A percentile compares a stretch with the other conserved stretches of the same genome.
These are phyloP conservation scores for Malurus elegans DNA, from an alignment of 2,113 vertebrate species.

Conservation along the genomic window DNA sequence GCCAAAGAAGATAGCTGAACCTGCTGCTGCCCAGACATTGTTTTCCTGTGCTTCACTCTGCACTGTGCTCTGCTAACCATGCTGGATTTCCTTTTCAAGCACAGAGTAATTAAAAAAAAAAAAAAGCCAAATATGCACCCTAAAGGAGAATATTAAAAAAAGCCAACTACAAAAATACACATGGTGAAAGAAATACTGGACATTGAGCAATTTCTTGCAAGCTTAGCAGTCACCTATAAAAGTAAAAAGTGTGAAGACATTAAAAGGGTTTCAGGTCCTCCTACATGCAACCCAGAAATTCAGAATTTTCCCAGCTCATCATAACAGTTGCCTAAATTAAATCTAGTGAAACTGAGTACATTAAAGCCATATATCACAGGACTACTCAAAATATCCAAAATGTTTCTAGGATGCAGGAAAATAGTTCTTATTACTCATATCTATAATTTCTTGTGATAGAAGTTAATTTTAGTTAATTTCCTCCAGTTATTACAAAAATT, in stretches of 20 bases:
- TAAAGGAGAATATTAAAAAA: neutral
- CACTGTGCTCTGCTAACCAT: neutral
- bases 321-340: neutral
- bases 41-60: neutral
- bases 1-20: neutral
- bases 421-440: neutral
- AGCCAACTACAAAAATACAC: fast-evolving
- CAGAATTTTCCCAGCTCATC: neutral
- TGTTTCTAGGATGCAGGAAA: neutral
- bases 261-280: neutral
- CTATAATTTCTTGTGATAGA: neutral
- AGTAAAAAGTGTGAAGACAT: neutral
- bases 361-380: neutral
- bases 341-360: neutral
- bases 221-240: neutral
- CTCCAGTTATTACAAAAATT: neutral
- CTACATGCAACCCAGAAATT: neutral
- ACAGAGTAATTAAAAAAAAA: neutral
- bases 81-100: neutral
- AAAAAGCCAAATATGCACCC: neutral
- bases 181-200: neutral
- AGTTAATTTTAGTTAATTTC: neutral
- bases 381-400: neutral
- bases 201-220: neutral
- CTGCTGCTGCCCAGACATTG: neutral